A percentile compares a stretch with the other conserved stretches of the same genome.
phyloP scores from a whole-genome alignment of 2,113 vertebrate genomes.

The Martes martes region DNA sequence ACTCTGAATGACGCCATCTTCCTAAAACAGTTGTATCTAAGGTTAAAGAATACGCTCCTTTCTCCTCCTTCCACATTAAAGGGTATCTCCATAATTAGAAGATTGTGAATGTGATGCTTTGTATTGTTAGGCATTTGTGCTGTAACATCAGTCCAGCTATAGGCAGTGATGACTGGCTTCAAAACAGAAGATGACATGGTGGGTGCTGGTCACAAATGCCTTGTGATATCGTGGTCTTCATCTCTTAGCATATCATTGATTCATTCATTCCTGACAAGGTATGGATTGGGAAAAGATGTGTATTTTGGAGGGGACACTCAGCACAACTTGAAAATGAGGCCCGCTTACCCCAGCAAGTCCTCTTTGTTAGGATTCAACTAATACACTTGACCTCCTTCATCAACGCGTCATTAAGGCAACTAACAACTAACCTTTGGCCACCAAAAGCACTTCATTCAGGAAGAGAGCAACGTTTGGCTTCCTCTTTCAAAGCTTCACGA shows the following conservation, averaged over 20 bases:
- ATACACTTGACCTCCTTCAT: not conserved
- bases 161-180: not conserved
- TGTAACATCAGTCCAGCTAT: not conserved
- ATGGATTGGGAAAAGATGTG: not conserved
- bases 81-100: not conserved
- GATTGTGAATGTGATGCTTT: not conserved
- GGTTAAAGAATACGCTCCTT: not conserved
- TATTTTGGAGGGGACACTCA: not conserved
- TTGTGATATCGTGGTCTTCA: not conserved
- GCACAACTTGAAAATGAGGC: not conserved
- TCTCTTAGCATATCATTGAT: not conserved
- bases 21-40: not conserved
- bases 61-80: not conserved
- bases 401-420: not conserved
- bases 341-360: not conserved
- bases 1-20: not conserved
- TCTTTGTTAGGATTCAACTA: not conserved
- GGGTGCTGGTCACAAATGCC: not conserved
- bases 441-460: not conserved
- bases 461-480: slow-evolving; percentile 12
- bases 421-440: not conserved
- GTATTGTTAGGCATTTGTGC: not conserved
- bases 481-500: slow-evolving; percentile 18
- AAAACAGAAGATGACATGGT: not conserved
- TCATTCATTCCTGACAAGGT: not conserved